A percentile compares a stretch with the other conserved stretches of the same genome.
Conservation (phyloP, 2,797 vertebrate species). For the Poecilia picta region DNA sequence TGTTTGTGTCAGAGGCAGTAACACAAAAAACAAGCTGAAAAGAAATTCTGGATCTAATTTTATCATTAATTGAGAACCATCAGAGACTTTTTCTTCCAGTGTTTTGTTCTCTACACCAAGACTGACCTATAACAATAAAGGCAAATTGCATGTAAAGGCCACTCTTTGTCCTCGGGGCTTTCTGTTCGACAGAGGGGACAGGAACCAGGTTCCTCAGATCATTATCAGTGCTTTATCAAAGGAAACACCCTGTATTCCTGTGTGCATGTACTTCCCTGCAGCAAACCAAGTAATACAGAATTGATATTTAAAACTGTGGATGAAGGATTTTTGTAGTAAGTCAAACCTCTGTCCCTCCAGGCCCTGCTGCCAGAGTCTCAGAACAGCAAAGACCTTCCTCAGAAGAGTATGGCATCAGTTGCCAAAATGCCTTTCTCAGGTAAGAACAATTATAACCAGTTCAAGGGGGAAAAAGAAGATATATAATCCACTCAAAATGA, state of each 20-base stretch:
- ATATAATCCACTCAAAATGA: fast-evolving
- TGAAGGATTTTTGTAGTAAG: constrained; percentile 7
- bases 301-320: constrained; percentile 16
- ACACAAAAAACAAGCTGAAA: neutral
- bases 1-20: neutral
- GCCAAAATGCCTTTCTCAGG: constrained; percentile 69
- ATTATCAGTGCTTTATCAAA: constrained; percentile 51
- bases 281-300: neutral
- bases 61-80: constrained; percentile 17
- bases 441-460: constrained; percentile 31
- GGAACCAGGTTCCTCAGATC: constrained; percentile 54
- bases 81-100: constrained; percentile 16
- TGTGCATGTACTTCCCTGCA: constrained; percentile 24
- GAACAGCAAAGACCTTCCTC: constrained; percentile 55
- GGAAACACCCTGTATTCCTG: constrained; percentile 33
- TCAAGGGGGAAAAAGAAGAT: neutral
- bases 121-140: constrained; percentile 50
- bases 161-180: constrained; percentile 57
- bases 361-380: constrained; percentile 64
- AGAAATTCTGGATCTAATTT: neutral
- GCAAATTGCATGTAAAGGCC: constrained; percentile 69
- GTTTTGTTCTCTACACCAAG: constrained; percentile 34
- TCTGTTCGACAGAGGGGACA: constrained; percentile 26
- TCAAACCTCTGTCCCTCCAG: constrained; percentile 49
- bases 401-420: constrained; percentile 73